Base-by-base conservation (phyloP, 2,797 vertebrate genomes). In the Macroramphosus scolopax region DNA sequence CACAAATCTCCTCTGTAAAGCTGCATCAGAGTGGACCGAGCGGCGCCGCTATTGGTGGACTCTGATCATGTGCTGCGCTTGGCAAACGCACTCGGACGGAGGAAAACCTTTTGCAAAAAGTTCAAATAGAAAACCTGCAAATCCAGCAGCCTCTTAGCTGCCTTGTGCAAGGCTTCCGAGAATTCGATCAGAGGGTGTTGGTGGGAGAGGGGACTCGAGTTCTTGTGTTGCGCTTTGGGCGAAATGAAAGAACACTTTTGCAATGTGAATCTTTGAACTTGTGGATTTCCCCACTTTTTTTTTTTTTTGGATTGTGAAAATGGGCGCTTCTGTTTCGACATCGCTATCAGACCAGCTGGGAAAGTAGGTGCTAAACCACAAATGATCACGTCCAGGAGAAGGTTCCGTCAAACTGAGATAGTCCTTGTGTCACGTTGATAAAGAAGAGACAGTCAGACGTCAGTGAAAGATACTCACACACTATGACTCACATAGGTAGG, bases 81-180 rank as follows among this genome's bases (percentile, higher is more conserved):
- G 74, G 73, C 64, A 77, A 84, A 75, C 54, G 38, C 48, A 59
- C 61, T 59, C 55, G 57, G 56, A 60, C 3, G 6, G 43, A 59
- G 51, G 52, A 65, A 71, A 55, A 30, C 30, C 54, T n/a, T 46
- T 60, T 68, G 41, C 59, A 75, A 63, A 69, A 71, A 70, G 75
- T 82, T 78, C 57, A 77, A 74, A 78, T 36, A 60, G 54, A n/a
- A 84, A 77, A 76, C 63, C 56, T 76, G 49, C 66, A 86, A 78
- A 78, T 82, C 74, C 75, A 51, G 52, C 75, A 78, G 54, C 52
- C 76, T 77, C 68, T 76, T 59, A 68, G 67, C 61, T 57, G 72
- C 67, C 61, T 78, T 79, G 72, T 75, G 80, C 55, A 79, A 80
- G 49, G 59, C 65, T 80, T 78, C 68, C 1, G 45, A 45, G 71